phyloP scores from a whole-genome alignment of 2,113 vertebrate genomes.

The Andinoacara biseriatus region DNA sequence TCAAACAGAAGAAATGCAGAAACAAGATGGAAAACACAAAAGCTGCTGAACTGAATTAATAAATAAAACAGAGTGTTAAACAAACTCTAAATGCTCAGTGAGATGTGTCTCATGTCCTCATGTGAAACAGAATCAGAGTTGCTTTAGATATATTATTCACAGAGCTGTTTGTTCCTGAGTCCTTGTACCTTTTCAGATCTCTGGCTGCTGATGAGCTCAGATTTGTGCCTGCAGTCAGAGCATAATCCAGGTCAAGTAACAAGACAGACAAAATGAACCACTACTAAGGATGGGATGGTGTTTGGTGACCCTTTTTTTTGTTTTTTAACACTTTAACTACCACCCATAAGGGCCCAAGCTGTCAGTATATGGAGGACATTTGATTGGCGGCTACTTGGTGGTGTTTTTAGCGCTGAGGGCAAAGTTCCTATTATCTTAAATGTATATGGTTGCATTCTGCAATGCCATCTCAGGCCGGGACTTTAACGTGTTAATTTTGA shows the following conservation, averaged over 20 bases:
- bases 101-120: background rate
- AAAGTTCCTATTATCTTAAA: constrained; percentile 41
- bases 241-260: constrained; percentile 44
- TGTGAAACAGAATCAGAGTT: background rate
- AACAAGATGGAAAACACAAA: background rate
- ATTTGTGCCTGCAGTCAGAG: constrained; percentile 43
- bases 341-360: constrained; percentile 23
- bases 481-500: too few relatives aligned
- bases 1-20: background rate
- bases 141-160: background rate
- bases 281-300: background rate
- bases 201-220: background rate
- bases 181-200: constrained; percentile 11
- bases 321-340: constrained; percentile 22
- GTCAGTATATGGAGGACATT: constrained; percentile 24
- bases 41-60: background rate
- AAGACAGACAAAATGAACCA: constrained; percentile 19
- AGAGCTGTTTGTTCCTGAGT: constrained; percentile 13
- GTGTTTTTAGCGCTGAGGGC: constrained; percentile 23
- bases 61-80: background rate
- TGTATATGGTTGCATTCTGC: constrained; percentile 2
- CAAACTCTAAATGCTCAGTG: background rate
- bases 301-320: constrained; percentile 1
- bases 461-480: background rate
- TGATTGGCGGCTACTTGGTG: constrained; percentile 23